phyloP scores from a whole-genome alignment of 2,797 vertebrate genomes.

The Lagorchestes hirsutus region DNA sequence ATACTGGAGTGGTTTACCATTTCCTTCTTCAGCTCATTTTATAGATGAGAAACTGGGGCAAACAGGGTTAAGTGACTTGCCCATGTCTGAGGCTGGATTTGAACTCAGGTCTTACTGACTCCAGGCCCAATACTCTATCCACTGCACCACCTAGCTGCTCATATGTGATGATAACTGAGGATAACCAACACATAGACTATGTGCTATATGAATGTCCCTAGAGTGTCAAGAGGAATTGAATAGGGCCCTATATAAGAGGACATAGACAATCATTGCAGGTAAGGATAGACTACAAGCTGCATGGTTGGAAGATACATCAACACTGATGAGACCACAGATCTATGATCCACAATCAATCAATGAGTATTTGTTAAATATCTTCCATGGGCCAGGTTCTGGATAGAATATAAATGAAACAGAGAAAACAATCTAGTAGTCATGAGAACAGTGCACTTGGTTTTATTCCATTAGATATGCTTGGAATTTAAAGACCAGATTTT shows the following conservation, averaged over 20 bases:
- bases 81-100: neutral
- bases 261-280: neutral
- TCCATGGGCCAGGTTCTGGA: neutral
- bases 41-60: neutral
- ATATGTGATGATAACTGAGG: neutral
- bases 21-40: neutral
- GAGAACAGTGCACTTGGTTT: conserved; percentile 31
- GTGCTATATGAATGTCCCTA: neutral
- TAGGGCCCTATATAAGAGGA: neutral
- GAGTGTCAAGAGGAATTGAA: neutral
- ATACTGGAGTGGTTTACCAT: no score
- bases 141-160: neutral
- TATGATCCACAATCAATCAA: neutral
- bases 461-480: conserved; percentile 38
- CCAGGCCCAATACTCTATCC: neutral
- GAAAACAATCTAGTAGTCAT: neutral
- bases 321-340: neutral
- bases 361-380: neutral
- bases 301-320: neutral
- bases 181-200: neutral
- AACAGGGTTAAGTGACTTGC: neutral
- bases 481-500: conserved; percentile 51
- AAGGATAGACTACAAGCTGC: neutral
- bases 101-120: neutral
- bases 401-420: conserved; percentile 16